Evolutionary conservation across 2,797 vertebrate species (phyloP).

Genomic region (Sphaeramia orbicularis): DNA sequence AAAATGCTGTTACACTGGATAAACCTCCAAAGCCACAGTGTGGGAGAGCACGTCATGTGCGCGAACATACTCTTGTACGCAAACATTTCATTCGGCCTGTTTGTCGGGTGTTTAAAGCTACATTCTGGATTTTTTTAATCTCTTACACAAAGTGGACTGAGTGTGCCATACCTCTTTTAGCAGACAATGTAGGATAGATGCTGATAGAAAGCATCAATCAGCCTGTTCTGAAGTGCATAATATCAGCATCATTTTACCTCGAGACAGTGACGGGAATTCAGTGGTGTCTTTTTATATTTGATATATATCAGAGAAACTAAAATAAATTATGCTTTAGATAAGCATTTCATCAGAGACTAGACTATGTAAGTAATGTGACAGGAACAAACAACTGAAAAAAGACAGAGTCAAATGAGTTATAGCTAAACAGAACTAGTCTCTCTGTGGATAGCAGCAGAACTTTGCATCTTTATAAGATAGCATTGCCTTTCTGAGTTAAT

Average conservation of each 20-base stretch:
- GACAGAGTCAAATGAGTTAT: neutral
- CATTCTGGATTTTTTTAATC: conserved; percentile 19
- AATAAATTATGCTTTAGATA: no score
- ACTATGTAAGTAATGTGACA: neutral
- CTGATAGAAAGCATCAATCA: no score
- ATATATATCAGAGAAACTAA: no score
- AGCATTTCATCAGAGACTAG: neutral
- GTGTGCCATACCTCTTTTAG: conserved; percentile 16
- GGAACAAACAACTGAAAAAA: neutral
- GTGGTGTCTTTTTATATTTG: no score
- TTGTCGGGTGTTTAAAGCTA: conserved; percentile 28
- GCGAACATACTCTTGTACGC: conserved; percentile 24
- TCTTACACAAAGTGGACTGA: conserved; percentile 25
- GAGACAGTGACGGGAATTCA: no score
- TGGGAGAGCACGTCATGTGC: conserved; percentile 27
- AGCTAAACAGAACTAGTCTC: neutral
- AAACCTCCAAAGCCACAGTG: conserved; percentile 63
- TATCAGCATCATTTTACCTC: no score
- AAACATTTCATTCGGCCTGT: conserved; percentile 21
- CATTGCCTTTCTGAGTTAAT: neutral
- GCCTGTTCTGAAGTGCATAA: no score
- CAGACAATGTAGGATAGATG: no score
- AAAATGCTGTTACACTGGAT: conserved; percentile 67
- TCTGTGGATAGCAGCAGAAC: conserved; percentile 14
- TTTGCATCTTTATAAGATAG: conserved; percentile 21